Evolutionary conservation across 2,797 vertebrate species (phyloP).

Genomic region (Lerista edwardsae): DNA sequence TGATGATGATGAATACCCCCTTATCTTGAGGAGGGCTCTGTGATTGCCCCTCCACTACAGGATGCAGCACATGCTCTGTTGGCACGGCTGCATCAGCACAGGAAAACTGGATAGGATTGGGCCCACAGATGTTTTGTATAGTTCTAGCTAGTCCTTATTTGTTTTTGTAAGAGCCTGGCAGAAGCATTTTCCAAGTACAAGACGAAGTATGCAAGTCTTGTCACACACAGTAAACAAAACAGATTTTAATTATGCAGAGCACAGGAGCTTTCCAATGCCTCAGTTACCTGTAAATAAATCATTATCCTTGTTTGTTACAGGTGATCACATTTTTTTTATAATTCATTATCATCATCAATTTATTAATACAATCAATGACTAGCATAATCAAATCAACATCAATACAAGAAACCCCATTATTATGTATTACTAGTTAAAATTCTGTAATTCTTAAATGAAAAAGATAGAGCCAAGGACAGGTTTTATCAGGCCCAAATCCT

Average conservation of each 20-base stretch:
- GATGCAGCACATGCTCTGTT: too few relatives aligned
- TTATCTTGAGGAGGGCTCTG: too few relatives aligned
- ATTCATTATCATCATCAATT: too few relatives aligned
- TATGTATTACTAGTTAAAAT: too few relatives aligned
- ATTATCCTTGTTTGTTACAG: neutral
- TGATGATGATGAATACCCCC: too few relatives aligned
- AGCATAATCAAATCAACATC: too few relatives aligned
- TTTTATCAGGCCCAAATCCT: neutral
- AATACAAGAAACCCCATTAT: too few relatives aligned
- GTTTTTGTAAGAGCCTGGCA: constrained; percentile 39
- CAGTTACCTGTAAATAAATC: neutral
- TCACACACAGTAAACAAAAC: constrained; percentile 19
- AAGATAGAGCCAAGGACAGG: neutral
- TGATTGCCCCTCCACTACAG: too few relatives aligned
- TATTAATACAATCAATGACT: too few relatives aligned
- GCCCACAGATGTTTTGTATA: constrained; percentile 20
- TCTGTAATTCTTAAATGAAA: neutral
- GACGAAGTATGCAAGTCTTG: constrained; percentile 45
- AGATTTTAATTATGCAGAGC: constrained; percentile 7
- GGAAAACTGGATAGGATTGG: too few relatives aligned
- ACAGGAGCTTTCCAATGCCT: constrained; percentile 36
- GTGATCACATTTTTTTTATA: neutral
- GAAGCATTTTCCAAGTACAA: constrained; percentile 41
- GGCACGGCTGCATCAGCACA: too few relatives aligned
- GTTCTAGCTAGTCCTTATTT: constrained; percentile 42